Evolutionary conservation across 1,140 invertebrate genomes (phyloP), one percentile per base, ranked within the genome.

Genomic region (Pemphigus obesinymphae): DNA sequence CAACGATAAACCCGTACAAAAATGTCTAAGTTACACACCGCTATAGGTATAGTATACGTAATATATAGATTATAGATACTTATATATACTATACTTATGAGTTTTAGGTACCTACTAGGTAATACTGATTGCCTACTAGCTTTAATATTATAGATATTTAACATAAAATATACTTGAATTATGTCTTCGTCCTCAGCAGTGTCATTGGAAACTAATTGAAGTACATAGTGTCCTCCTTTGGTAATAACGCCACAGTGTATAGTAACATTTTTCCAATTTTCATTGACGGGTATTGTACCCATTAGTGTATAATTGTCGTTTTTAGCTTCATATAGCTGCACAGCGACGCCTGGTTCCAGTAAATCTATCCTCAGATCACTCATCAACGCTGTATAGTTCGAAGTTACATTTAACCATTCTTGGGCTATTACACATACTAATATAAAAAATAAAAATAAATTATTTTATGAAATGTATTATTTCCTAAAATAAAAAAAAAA

Each of bases 181-280:
- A 72, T 15, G 15, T 72, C 50, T n/a, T 58, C 53, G 3, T 55
- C 53, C 29, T 53, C 34, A 8, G 13, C 37, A 0, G 75, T 58
- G 31, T 40, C 23, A 29, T 78, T 78, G 37, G 75, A 43, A 55
- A 78, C 26, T 37, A 85, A 68, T 40, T 82, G 81, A 55, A 85
- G 45, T 34, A 78, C 61, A 82, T 88, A 89, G 45, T 89, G 88
- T 37, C 92, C 92, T 20, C 91, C 91, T 84, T 89, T 89, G 37
- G 91, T 89, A 85, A 93, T 92, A 83, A 91, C 90, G 3, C 91
- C 91, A 84, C 92, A 93, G 3, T 92, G 91, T 82, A 93, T 87
- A 8, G 89, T 90, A 82, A 92, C 83, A 23, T 83, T 82, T 40
- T 53, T 10, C 53, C 34, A 43, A 26, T 61, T 78, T 29, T 29